Evolutionary conservation across 1,140 invertebrate genomes (phyloP).

Genomic region (Lucilia cuprina): DNA sequence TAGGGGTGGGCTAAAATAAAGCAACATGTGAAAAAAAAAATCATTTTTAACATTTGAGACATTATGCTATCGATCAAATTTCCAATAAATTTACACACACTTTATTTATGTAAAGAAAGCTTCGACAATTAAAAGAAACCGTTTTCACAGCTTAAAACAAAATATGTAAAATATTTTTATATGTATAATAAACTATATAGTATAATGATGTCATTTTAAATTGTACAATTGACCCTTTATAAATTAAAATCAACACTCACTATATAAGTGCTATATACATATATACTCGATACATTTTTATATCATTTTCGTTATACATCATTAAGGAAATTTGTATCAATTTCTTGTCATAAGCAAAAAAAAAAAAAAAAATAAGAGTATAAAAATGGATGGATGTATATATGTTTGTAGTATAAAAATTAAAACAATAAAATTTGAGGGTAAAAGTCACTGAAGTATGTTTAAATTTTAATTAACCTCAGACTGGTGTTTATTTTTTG

Average conservation of each 20-base stretch:
- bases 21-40: too few relatives aligned
- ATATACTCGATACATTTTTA: background rate
- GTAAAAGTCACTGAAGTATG: constrained; percentile 31
- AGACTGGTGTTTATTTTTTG: background rate
- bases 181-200: background rate
- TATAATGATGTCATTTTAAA: constrained; percentile 22
- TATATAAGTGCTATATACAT: background rate
- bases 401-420: too few relatives aligned
- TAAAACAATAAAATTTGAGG: background rate
- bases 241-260: background rate
- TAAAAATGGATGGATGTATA: background rate
- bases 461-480: constrained; percentile 25
- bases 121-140: too few relatives aligned
- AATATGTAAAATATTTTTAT: background rate
- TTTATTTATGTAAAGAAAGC: too few relatives aligned
- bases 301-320: background rate
- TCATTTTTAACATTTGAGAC: too few relatives aligned
- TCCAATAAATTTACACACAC: too few relatives aligned
- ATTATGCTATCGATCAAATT: too few relatives aligned
- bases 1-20: too few relatives aligned
- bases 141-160: background rate
- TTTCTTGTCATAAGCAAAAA: background rate
- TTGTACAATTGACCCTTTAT: constrained; percentile 22
- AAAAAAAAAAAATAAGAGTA: background rate
- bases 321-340: constrained; percentile 19